A percentile compares a stretch with the other conserved stretches of the same genome.
phyloP scores from a whole-genome alignment of 1,140 invertebrate genomes.

The Araneus ventricosus region DNA sequence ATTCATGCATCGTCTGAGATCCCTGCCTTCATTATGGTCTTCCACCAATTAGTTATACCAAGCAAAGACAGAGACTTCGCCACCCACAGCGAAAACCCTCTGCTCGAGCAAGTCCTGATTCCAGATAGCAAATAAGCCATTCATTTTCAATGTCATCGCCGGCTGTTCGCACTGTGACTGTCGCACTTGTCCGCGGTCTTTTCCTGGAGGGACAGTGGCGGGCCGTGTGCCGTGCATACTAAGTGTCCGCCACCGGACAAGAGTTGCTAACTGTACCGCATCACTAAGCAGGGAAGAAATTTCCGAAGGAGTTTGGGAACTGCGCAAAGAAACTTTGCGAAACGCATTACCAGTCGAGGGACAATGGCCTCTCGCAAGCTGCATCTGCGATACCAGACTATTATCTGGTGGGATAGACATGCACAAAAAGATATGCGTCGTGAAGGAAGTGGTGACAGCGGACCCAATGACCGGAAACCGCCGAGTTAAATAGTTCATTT shows the following conservation, averaged over 20 bases:
- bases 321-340: not conserved
- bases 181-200: not conserved
- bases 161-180: not conserved
- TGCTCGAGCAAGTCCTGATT: not conserved
- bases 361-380: constrained; percentile 42
- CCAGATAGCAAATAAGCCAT: constrained; percentile 26
- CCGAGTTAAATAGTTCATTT: not conserved
- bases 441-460: not conserved
- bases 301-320: constrained; percentile 1
- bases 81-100: not conserved
- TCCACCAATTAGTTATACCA: not conserved
- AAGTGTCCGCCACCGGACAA: not conserved
- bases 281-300: constrained; percentile 47
- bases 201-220: not conserved
- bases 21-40: not conserved
- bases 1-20: not conserved
- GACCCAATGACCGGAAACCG: constrained; percentile 55
- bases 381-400: not conserved
- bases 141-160: constrained; percentile 16
- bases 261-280: constrained; percentile 44
- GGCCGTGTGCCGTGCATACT: not conserved
- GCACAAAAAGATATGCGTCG: not conserved
- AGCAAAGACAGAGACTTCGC: not conserved
- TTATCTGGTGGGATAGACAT: constrained; percentile 18
- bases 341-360: not conserved